phyloP scores from a whole-genome alignment of 1,140 invertebrate species.

The Euwallacea fornicatus region DNA sequence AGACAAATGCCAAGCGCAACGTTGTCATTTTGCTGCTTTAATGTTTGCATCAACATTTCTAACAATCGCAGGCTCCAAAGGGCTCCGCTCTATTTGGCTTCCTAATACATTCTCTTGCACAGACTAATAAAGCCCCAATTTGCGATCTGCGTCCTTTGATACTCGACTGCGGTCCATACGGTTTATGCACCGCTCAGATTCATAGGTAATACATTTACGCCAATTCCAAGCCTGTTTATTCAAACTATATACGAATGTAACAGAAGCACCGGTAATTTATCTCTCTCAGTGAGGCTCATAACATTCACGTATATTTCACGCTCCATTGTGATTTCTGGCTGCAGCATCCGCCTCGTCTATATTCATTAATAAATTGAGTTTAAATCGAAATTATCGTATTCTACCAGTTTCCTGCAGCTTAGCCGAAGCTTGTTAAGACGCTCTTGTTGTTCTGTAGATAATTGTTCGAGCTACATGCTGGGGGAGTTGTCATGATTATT shows the following conservation, averaged over 20 bases:
- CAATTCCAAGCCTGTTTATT: neutral
- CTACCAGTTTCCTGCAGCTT: slow-evolving; percentile 9
- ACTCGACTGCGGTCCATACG: too few species aligned
- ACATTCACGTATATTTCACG: slow-evolving; percentile 15
- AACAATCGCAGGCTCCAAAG: too few species aligned
- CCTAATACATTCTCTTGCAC: too few species aligned
- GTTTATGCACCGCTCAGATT: neutral
- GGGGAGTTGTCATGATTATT: slow-evolving; percentile 4
- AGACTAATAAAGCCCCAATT: too few species aligned
- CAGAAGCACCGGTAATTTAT: neutral
- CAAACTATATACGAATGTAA: neutral
- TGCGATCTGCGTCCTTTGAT: too few species aligned
- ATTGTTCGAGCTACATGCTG: slow-evolving; percentile 1
- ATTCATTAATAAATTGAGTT: slow-evolving; percentile 19
- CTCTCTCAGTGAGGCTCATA: neutral
- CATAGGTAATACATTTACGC: slow-evolving; percentile 1
- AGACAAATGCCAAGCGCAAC: too few species aligned
- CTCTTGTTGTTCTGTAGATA: slow-evolving; percentile 9
- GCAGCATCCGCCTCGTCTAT: slow-evolving; percentile 3
- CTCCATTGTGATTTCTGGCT: neutral
- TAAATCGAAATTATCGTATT: slow-evolving; percentile 22
- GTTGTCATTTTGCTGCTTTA: too few species aligned
- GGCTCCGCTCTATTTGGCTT: too few species aligned
- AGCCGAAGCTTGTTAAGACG: slow-evolving; percentile 6
- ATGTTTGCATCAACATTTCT: too few species aligned